Evolutionary conservation across 2,113 vertebrate species (phyloP).

Genomic region (Cyanistes caeruleus): DNA sequence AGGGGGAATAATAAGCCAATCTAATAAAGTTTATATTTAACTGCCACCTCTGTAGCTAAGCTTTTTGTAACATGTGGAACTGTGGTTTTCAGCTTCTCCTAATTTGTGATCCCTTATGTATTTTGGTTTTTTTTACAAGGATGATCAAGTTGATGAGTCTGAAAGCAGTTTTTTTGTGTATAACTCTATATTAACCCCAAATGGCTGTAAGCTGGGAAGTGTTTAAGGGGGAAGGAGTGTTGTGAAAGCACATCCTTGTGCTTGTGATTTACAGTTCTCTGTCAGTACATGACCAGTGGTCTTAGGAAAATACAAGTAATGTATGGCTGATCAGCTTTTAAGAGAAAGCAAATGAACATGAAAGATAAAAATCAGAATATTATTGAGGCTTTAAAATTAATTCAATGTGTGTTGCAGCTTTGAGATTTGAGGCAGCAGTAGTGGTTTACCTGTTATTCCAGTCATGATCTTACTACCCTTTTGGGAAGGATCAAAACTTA

Average conservation of each 20-base stretch:
- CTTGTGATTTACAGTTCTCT: background rate
- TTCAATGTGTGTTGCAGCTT: background rate
- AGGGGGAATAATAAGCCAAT: background rate
- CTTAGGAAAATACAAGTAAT: background rate
- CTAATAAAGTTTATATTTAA: background rate
- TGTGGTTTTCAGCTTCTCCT: background rate
- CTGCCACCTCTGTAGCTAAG: background rate
- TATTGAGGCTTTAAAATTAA: background rate
- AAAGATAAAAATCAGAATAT: background rate
- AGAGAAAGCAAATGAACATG: background rate
- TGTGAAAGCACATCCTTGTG: background rate
- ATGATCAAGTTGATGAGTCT: background rate
- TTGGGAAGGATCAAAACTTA: background rate
- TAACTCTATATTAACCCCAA: background rate
- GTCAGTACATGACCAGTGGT: background rate
- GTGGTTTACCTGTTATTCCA: background rate
- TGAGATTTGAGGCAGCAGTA: background rate
- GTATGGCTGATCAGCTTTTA: background rate
- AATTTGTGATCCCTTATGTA: background rate
- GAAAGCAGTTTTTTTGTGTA: background rate
- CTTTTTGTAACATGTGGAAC: background rate
- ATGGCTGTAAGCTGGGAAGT: background rate
- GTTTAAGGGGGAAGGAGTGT: background rate
- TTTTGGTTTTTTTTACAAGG: background rate
- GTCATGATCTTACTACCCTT: background rate